A percentile compares a stretch with the other conserved stretches of the same genome.
Evolutionary conservation across 2,113 vertebrate genomes (phyloP).

Genomic region (Mesitornis unicolor): DNA sequence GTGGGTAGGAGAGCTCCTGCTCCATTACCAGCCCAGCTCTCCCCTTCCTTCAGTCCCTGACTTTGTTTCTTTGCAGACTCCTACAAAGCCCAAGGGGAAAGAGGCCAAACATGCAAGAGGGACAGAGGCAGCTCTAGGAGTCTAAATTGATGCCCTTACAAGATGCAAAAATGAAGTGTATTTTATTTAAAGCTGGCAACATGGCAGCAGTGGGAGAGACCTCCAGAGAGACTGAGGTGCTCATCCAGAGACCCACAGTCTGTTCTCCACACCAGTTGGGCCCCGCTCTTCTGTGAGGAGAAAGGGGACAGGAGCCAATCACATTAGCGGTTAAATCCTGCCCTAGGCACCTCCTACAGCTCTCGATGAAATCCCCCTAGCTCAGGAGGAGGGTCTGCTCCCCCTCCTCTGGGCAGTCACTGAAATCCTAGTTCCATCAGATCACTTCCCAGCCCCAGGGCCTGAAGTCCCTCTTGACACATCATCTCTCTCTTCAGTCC

Average conservation of each 20-base stretch:
- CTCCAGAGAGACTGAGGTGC: neutral
- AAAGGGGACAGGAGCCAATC: neutral
- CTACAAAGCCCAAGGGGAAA: neutral
- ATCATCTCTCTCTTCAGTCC: neutral
- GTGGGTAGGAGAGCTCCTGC: neutral
- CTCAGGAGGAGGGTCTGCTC: neutral
- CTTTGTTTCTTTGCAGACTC: neutral
- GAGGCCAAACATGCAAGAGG: neutral
- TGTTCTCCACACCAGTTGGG: neutral
- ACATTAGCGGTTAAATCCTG: neutral
- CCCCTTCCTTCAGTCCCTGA: neutral
- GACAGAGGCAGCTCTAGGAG: neutral
- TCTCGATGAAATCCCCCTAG: neutral
- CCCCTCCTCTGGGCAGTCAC: neutral
- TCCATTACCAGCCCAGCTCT: neutral
- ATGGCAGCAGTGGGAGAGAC: neutral
- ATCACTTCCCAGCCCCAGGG: neutral
- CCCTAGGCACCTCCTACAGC: neutral
- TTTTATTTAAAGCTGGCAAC: neutral
- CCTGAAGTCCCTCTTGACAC: neutral
- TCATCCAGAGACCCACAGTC: neutral
- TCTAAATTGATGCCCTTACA: neutral
- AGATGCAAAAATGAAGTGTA: neutral
- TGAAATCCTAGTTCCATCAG: neutral
- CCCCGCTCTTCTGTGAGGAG: neutral